A percentile compares a stretch with the other conserved stretches of the same genome.
These are phyloP conservation scores for Sycophaga agraensis DNA, from an alignment of 1,140 invertebrate species.

Conservation along the genomic window DNA sequence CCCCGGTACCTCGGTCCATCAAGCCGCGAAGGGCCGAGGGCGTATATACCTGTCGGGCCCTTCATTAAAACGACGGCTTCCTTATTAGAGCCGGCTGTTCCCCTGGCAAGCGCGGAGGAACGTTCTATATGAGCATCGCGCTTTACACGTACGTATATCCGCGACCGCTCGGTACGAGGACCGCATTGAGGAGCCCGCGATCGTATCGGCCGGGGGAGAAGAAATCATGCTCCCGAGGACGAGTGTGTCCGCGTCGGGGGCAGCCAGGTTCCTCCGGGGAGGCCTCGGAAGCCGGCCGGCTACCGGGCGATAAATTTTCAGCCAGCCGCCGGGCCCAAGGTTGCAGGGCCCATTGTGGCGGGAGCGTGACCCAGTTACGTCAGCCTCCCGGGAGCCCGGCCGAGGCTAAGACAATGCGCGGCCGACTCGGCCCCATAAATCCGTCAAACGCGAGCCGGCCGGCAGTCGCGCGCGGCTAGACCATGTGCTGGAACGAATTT, in stretches of 20 bases:
- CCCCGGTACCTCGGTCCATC: slow-evolving; percentile 52
- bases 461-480: not conserved
- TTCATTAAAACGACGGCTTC: slow-evolving; percentile 44
- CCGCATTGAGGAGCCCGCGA: too few species aligned
- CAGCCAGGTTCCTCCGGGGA: too few species aligned
- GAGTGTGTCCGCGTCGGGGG: slow-evolving; percentile 36
- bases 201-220: too few species aligned
- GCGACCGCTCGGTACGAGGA: too few species aligned
- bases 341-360: slow-evolving; percentile 1
- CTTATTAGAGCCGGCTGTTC: too few species aligned
- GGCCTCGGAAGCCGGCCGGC: too few species aligned
- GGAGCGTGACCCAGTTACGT: slow-evolving; percentile 48
- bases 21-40: slow-evolving; percentile 36
- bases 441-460: slow-evolving; percentile 37
- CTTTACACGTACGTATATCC: too few species aligned
- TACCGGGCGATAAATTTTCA: slow-evolving; percentile 46
- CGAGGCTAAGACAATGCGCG: slow-evolving; percentile 9
- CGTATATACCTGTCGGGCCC: slow-evolving; percentile 46
- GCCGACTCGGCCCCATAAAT: slow-evolving; percentile 46
- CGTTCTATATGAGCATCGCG: too few species aligned
- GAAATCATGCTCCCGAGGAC: too few species aligned
- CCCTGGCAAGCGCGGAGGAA: too few species aligned
- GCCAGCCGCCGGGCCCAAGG: not conserved
- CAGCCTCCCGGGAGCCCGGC: slow-evolving; percentile 38
- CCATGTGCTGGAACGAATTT: not conserved